Evolutionary conservation across 1,140 invertebrate species (phyloP).

Genomic region (Pantala flavescens): DNA sequence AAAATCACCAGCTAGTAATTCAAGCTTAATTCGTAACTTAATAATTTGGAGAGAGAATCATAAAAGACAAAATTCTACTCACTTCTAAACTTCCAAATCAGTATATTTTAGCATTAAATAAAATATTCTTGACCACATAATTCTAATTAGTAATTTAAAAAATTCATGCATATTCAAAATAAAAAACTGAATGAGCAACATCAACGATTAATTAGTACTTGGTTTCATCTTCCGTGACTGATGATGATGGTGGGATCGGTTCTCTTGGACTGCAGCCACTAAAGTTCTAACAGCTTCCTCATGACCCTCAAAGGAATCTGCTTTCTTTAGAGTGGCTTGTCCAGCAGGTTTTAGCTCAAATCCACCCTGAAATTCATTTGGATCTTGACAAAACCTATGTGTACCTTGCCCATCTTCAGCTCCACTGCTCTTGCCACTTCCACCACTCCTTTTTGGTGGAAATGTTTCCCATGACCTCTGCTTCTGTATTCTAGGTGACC

Average conservation of each 20-base stretch:
- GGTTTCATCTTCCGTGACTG: constrained; percentile 29
- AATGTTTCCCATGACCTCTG: constrained; percentile 57
- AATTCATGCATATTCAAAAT: too few species aligned
- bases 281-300: constrained; percentile 59
- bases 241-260: constrained; percentile 37
- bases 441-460: constrained; percentile 35
- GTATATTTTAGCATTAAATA: too few species aligned
- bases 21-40: too few species aligned
- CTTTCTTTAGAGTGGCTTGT: constrained; percentile 38
- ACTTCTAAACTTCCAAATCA: too few species aligned
- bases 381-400: constrained; percentile 25
- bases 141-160: too few species aligned
- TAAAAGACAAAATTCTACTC: too few species aligned
- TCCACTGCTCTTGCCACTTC: not conserved
- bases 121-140: too few species aligned
- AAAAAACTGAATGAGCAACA: too few species aligned
- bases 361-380: constrained; percentile 29
- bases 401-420: not conserved
- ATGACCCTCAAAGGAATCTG: constrained; percentile 58
- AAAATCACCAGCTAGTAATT: too few species aligned
- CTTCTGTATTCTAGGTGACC: constrained; percentile 43
- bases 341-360: constrained; percentile 16
- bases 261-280: constrained; percentile 59
- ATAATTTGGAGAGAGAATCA: too few species aligned
- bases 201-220: constrained; percentile 14